A percentile compares a stretch with the other conserved stretches of the same genome.
Conservation (phyloP, 2,888 invertebrate genomes). For the Latrodectus elegans region DNA sequence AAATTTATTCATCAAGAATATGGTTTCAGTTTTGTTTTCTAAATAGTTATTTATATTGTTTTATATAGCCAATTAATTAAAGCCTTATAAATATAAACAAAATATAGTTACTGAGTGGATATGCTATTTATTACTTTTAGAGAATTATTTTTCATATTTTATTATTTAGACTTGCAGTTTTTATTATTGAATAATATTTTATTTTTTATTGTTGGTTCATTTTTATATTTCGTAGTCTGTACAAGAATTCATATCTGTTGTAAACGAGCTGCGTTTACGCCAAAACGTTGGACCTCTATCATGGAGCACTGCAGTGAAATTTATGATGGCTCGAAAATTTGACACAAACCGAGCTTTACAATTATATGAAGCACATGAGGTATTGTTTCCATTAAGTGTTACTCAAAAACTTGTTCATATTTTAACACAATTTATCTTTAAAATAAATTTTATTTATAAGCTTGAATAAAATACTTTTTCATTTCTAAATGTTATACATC, state of each 20-base stretch:
- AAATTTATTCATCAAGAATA: too few relatives aligned
- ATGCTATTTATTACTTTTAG: too few relatives aligned
- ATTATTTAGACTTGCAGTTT: too few relatives aligned
- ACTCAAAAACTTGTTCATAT: neutral
- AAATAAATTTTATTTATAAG: neutral
- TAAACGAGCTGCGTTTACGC: conserved; percentile 69
- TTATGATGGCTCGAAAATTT: conserved; percentile 94
- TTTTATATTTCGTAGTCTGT: conserved; percentile 52
- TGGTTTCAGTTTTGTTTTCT: too few relatives aligned
- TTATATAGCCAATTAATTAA: too few relatives aligned
- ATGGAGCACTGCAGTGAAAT: conserved; percentile 86
- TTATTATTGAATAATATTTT: too few relatives aligned
- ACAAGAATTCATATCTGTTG: conserved; percentile 70
- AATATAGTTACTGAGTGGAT: too few relatives aligned
- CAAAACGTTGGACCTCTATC: conserved; percentile 69
- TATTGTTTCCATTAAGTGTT: conserved; percentile 4
- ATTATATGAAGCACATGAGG: conserved; percentile 93
- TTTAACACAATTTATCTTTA: neutral
- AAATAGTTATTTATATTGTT: too few relatives aligned
- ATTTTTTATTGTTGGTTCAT: too few relatives aligned
- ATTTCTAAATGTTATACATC: neutral
- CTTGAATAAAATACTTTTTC: neutral
- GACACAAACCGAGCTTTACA: conserved; percentile 91
- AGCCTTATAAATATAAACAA: too few relatives aligned
- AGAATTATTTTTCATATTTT: too few relatives aligned